Evolutionary conservation across 2,797 vertebrate genomes (phyloP).

Genomic region (Pampus argenteus): DNA sequence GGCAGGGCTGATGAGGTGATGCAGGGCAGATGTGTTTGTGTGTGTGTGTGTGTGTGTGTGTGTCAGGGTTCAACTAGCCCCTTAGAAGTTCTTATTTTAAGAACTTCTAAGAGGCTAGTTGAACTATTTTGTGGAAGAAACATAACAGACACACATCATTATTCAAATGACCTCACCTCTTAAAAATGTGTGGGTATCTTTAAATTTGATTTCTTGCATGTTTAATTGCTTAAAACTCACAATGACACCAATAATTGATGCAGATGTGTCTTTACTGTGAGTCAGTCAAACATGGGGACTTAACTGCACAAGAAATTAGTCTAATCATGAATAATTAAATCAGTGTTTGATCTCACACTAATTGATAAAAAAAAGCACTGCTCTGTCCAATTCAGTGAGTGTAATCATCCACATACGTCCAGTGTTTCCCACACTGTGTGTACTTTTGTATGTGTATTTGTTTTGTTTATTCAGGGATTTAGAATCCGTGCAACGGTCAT

Average conservation of each 20-base stretch:
- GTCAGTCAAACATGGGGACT: background rate
- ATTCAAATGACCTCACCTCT: no score
- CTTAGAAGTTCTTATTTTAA: no score
- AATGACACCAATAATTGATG: background rate
- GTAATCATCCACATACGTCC: background rate
- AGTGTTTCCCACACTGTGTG: background rate
- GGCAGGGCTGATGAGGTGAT: no score
- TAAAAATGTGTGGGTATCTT: no score
- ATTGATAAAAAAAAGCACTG: background rate
- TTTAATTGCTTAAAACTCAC: background rate
- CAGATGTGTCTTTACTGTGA: background rate
- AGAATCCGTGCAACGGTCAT: background rate
- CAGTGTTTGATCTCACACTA: slow-evolving; percentile 1
- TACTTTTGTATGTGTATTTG: background rate
- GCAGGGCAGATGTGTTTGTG: no score
- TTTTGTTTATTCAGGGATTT: slow-evolving; percentile 11
- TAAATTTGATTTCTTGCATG: no score
- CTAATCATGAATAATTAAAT: background rate
- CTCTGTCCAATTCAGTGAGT: background rate
- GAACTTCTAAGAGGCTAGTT: no score
- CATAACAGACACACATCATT: no score
- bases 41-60: no score
- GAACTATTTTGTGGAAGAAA: no score
- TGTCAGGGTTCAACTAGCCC: no score
- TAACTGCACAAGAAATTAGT: background rate